Evolutionary conservation across 35 echinoderm and acorn worm genomes (phyloP), one percentile per base, ranked within the genome.

Genomic region (Apostichopus japonicus): DNA sequence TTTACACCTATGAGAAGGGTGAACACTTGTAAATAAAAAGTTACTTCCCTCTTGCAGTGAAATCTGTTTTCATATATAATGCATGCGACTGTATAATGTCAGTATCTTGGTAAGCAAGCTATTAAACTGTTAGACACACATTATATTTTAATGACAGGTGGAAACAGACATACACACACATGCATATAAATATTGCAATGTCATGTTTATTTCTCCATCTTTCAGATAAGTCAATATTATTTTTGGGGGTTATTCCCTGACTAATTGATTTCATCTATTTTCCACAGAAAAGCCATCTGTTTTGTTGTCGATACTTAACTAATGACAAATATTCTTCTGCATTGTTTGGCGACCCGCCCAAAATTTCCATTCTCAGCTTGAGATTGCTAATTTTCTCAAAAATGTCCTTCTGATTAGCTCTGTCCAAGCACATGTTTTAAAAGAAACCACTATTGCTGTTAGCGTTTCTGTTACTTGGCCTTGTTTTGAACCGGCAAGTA

Each of bases 401-500:
- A 75, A 21, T 5, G 33, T 24, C 27, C 79, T 4, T 82, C 79
- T 44, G 11, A 75, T 75, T 82, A 54, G 58, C 56, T 33, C 67
- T 73, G 61, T 89, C 86, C 86, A 84, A 84, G 81, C 53, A 19
- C 81, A 84, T 59, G 61, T 5, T 80, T 80, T 59, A 84, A 84
- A 56, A 57, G 51, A 57, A 55, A 55, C 57, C 54, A 84, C 55
- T 59, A 58, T 75, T 21, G 71, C 7, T 84, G 81, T 51, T 84
- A 84, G 54, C 63, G 8, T 63, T 72, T 65, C 90, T 92, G 88
- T 62, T 92, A 87, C 84, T 95, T 95, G 56, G 80, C 55, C 63
- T 92, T 71, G 63, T 98, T 99, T 80, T 96, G 95, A 16, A 99
- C 95, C 4, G 97, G 97, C 94, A 99, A 96, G 93, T 99, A 99